Evolutionary conservation across 2,113 vertebrate genomes (phyloP), one percentile per base, ranked within the genome.

Genomic region (Euleptes europaea): DNA sequence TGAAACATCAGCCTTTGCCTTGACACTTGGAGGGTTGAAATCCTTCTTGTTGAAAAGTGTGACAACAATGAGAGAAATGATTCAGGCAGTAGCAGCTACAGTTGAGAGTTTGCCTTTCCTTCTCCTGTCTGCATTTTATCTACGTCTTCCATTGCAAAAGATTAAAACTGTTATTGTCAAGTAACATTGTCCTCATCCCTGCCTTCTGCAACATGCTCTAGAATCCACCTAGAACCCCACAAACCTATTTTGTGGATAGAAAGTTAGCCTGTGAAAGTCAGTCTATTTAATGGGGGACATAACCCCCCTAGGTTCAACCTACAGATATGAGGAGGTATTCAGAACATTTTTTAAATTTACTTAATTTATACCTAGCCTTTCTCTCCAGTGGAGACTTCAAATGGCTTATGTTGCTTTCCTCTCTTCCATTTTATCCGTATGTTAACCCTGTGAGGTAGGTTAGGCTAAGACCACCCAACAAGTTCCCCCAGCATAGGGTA

Each of bases 1-100:
- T 73, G 88, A 87, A 92, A 83, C 85, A 85, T 85, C 71, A 75
- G 40, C 83, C 85, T 51, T 85, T 85, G 85, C 47, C 74, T 85
- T 38, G 74, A 73, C 35, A 26, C 26, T 10, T 75, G 26, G 49
- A 84, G 26, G 63, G 44, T 63, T 42, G 74, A 89, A 93, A 90
- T 92, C 88, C 57, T 88, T 80, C 85, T 86, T 35, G 5, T 0
- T 57, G 81, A 80, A 72, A 57, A 7, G 23, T 0, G 0, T 72
- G 63, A 81, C 31, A 63, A 78, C 83, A 80, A 85, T 73, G 82
- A 44, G 89, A 66, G 57, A 49, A 85, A 80, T 81, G 79, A 88
- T 82, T 88, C 60, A 57, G 33, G 38, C 5, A 15, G 23, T 51
- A 78, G 60, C 69, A 85, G 88, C 38, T 86, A 84, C 67, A 86